Evolutionary conservation across 1,140 invertebrate genomes (phyloP).

Genomic region (Philopotamus ludificatus): DNA sequence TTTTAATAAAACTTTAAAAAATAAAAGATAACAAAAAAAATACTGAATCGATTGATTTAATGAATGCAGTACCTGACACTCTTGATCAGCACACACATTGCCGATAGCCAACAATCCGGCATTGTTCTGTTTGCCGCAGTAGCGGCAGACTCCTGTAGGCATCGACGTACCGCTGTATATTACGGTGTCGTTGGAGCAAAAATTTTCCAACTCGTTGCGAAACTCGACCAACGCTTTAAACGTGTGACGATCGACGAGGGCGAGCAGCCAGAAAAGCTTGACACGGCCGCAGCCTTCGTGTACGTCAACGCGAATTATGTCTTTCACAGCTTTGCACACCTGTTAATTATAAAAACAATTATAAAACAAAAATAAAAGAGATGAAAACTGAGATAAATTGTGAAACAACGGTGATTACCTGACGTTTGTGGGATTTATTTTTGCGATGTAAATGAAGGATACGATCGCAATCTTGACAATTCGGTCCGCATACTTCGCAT

Average conservation of each 20-base stretch:
- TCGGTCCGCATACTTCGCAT: constrained; percentile 86
- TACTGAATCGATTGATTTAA: too few relatives aligned
- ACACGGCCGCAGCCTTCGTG: constrained; percentile 95
- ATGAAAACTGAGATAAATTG: too few relatives aligned
- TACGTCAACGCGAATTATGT: constrained; percentile 89
- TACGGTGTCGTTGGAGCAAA: constrained; percentile 38
- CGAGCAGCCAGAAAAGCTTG: constrained; percentile 92
- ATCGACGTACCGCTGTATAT: constrained; percentile 43
- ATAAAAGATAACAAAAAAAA: too few relatives aligned
- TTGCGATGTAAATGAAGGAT: constrained; percentile 89
- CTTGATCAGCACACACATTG: constrained; percentile 89
- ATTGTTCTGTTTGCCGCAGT: constrained; percentile 84
- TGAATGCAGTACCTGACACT: constrained; percentile 88
- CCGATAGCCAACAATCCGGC: constrained; percentile 85
- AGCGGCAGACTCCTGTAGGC: constrained; percentile 80
- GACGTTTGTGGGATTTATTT: constrained; percentile 83
- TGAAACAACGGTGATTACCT: constrained; percentile 58
- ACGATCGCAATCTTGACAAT: constrained; percentile 94
- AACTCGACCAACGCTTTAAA: constrained; percentile 94
- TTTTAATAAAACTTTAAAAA: constrained; percentile 25
- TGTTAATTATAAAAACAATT: constrained; percentile 36
- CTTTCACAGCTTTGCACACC: constrained; percentile 94
- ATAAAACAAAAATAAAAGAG: too few relatives aligned
- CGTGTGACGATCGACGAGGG: constrained; percentile 88
- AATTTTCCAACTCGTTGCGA: constrained; percentile 66